Evolutionary conservation across 2,797 vertebrate genomes (phyloP).

Genomic region (Apodemus agrarius): DNA sequence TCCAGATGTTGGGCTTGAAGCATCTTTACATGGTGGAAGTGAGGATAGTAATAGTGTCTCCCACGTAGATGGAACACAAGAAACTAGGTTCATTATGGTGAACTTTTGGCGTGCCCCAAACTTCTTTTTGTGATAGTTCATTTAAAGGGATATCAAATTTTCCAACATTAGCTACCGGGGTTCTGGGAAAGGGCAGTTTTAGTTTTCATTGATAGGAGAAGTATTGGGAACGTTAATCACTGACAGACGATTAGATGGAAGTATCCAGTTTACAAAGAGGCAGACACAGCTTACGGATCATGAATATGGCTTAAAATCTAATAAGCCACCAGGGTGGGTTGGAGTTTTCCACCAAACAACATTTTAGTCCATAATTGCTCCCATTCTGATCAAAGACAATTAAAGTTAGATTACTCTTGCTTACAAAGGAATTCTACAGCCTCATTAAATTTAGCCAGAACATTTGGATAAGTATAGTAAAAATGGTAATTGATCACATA

Average conservation of each 20-base stretch:
- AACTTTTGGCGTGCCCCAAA: not conserved
- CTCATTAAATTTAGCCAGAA: not conserved
- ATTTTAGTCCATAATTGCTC: not conserved
- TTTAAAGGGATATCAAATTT: not conserved
- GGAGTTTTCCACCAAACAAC: slow-evolving; percentile 1
- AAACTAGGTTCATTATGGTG: not conserved
- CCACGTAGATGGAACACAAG: not conserved
- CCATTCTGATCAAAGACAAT: slow-evolving; percentile 40
- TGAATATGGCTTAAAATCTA: not conserved
- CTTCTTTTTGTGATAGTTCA: not conserved
- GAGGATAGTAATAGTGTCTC: not conserved
- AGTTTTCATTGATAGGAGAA: not conserved
- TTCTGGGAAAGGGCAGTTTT: not conserved
- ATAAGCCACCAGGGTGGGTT: not conserved
- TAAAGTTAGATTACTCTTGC: slow-evolving; percentile 10
- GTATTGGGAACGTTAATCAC: not conserved
- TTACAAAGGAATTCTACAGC: slow-evolving; percentile 44
- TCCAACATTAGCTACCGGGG: not conserved
- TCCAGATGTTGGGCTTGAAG: not conserved
- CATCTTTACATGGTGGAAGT: not conserved
- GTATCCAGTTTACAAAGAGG: not conserved
- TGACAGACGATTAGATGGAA: not conserved
- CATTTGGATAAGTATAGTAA: not conserved
- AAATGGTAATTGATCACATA: not conserved
- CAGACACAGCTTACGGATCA: not conserved